A percentile compares a stretch with the other conserved stretches of the same genome.
Evolutionary conservation across 2,888 invertebrate species (phyloP).

Genomic region (Meandrusa payeni): DNA sequence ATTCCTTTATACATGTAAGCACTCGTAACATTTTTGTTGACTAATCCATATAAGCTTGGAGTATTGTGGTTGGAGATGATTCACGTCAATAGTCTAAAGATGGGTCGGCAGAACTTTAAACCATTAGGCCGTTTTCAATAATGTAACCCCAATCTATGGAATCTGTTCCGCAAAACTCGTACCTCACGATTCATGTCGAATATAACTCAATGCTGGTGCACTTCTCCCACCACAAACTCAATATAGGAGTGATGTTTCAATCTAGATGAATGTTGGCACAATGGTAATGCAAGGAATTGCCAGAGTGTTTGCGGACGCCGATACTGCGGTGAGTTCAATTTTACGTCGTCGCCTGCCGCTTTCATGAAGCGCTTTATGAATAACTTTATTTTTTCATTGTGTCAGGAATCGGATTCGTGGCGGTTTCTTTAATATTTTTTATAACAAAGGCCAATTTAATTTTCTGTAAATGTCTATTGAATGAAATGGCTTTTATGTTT

Average conservation of each 20-base stretch:
- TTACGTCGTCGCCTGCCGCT: not conserved
- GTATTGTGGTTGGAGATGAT: too few relatives aligned
- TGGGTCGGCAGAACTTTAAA: too few relatives aligned
- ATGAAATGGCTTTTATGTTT: too few relatives aligned
- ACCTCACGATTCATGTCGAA: not conserved
- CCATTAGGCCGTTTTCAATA: too few relatives aligned
- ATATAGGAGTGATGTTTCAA: conserved; percentile 14
- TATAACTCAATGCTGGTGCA: not conserved
- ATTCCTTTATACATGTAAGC: too few relatives aligned
- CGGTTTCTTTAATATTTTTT: not conserved
- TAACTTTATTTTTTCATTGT: not conserved
- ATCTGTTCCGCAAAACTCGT: conserved; percentile 10
- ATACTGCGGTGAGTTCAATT: not conserved
- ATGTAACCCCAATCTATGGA: too few relatives aligned
- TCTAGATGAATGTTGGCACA: not conserved
- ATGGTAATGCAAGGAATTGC: conserved; percentile 3
- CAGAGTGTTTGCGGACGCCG: conserved; percentile 8
- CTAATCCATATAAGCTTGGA: too few relatives aligned
- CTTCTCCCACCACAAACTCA: conserved; percentile 1
- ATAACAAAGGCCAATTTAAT: too few relatives aligned
- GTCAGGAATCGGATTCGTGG: not conserved
- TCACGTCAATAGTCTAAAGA: too few relatives aligned
- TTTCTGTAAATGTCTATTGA: too few relatives aligned
- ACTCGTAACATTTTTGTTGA: too few relatives aligned
- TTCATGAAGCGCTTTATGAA: not conserved